These are phyloP conservation scores for Asbolus verrucosus DNA, from an alignment of 1,140 invertebrate genomes.

Conservation along the genomic window DNA sequence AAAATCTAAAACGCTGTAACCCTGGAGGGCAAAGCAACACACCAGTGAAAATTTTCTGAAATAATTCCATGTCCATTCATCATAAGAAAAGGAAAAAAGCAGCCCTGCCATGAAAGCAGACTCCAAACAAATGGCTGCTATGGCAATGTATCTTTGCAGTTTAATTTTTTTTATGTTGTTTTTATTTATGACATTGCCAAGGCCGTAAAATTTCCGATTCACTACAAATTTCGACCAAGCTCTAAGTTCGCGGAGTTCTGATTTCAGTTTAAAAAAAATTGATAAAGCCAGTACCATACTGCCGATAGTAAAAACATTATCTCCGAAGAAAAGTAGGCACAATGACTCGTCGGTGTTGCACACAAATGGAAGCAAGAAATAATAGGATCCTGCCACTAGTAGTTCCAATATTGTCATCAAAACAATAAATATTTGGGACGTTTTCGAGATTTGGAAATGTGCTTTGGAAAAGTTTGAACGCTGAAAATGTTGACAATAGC, in stretches of 20 bases:
- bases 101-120: background rate
- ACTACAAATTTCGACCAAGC: too few species aligned
- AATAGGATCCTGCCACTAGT: too few species aligned
- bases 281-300: too few species aligned
- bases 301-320: too few species aligned
- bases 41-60: background rate
- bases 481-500: background rate
- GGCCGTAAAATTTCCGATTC: too few species aligned
- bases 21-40: background rate
- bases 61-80: background rate
- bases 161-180: too few species aligned
- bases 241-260: too few species aligned
- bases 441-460: background rate
- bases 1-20: background rate
- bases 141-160: too few species aligned
- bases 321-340: background rate
- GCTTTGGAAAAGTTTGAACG: background rate
- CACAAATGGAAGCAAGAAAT: too few species aligned
- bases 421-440: background rate
- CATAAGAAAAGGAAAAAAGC: constrained; percentile 1
- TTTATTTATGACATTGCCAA: too few species aligned
- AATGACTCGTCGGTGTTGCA: background rate
- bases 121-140: too few species aligned
- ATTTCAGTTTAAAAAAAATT: too few species aligned
- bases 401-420: background rate